phyloP scores from a whole-genome alignment of 2,797 vertebrate species.

The Nannoperca obscura region DNA sequence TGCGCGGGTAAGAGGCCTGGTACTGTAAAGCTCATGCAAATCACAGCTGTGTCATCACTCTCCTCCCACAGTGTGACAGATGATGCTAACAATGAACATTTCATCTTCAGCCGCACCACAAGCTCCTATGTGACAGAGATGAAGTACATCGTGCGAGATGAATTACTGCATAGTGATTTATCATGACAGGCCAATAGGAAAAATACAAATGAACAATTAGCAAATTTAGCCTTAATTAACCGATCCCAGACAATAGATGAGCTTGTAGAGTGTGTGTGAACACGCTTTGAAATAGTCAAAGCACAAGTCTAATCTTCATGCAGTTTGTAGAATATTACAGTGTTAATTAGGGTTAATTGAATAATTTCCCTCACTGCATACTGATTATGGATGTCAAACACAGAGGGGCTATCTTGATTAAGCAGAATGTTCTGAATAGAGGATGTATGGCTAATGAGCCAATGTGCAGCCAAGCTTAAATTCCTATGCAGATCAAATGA shows the following conservation, averaged over 20 bases:
- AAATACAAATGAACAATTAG: conserved; percentile 86
- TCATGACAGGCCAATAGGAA: conserved; percentile 80
- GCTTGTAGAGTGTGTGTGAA: conserved; percentile 72
- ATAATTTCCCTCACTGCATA: conserved; percentile 71
- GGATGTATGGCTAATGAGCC: conserved; percentile 28
- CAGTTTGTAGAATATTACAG: conserved; percentile 76
- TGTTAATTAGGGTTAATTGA: conserved; percentile 85
- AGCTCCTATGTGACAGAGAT: conserved; percentile 80
- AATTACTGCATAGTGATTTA: conserved; percentile 78
- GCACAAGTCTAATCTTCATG: conserved; percentile 70
- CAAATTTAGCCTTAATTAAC: conserved; percentile 82
- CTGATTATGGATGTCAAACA: conserved; percentile 79
- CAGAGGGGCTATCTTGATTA: conserved; percentile 67
- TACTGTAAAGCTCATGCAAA: conserved; percentile 60
- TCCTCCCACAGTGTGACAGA: conserved; percentile 82
- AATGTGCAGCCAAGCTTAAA: conserved; percentile 36
- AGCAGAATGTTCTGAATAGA: conserved; percentile 45
- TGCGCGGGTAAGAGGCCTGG: not conserved
- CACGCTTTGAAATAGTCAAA: conserved; percentile 70
- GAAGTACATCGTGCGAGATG: conserved; percentile 71
- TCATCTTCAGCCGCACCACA: conserved; percentile 75
- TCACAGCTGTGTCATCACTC: conserved; percentile 74
- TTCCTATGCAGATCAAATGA: conserved; percentile 42
- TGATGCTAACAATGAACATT: conserved; percentile 81
- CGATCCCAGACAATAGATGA: conserved; percentile 74